These are phyloP conservation scores for Oxyura jamaicensis DNA, from an alignment of 2,113 vertebrate genomes.

Conservation along the genomic window DNA sequence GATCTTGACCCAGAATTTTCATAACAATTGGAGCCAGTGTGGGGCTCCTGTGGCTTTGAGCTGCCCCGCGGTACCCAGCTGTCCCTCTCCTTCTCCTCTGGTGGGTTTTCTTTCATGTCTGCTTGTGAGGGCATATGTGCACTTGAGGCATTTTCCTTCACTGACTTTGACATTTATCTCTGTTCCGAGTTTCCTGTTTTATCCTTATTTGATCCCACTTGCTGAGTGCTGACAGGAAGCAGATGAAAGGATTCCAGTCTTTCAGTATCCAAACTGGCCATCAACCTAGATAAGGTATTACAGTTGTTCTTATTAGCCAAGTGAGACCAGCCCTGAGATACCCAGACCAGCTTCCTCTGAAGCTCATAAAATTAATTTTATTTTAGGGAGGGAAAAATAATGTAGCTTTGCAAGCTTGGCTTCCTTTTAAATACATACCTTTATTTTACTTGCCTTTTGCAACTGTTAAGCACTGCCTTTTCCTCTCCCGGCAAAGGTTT, in stretches of 20 bases:
- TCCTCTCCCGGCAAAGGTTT: not conserved
- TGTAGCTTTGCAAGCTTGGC: not conserved
- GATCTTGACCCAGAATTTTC: conserved; percentile 45
- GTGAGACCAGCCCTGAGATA: not conserved
- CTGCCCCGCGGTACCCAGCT: conserved; percentile 3
- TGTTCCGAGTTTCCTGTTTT: not conserved
- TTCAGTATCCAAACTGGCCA: not conserved
- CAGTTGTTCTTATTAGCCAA: not conserved
- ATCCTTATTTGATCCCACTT: not conserved
- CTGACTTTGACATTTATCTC: not conserved
- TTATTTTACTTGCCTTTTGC: not conserved
- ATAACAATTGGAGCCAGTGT: not conserved
- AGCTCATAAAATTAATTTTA: not conserved
- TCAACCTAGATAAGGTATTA: not conserved
- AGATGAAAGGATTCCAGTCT: not conserved
- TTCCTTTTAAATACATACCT: not conserved
- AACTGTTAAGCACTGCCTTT: not conserved
- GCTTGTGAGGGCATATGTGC: not conserved
- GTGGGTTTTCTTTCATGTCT: conserved; percentile 2
- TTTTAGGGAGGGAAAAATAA: not conserved
- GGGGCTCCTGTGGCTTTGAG: not conserved
- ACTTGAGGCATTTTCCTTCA: not conserved
- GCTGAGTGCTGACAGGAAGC: not conserved
- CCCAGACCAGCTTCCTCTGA: not conserved
- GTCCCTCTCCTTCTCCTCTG: not conserved